Conservation (phyloP, 53 echinoderm and acorn worm genomes). For the Holothuria leucospilota region DNA sequence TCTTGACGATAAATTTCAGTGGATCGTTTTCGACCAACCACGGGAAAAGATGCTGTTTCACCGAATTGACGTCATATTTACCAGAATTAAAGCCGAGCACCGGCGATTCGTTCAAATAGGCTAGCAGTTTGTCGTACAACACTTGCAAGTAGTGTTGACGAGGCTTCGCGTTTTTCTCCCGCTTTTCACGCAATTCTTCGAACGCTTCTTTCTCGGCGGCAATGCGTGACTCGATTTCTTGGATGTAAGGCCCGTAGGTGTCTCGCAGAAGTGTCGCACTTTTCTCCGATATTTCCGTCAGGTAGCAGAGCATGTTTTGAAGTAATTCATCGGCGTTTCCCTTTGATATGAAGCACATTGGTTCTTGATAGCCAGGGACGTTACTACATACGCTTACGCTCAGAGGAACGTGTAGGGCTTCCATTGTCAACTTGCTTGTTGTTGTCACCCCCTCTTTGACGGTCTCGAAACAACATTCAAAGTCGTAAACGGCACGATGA, state of each 20-base stretch:
- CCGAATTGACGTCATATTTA: constrained; percentile 38
- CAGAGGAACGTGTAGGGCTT: constrained; percentile 2
- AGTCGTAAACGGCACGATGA: no score
- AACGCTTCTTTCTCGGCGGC: background rate
- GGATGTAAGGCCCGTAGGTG: background rate
- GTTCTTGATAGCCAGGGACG: constrained; percentile 37
- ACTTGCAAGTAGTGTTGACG: background rate
- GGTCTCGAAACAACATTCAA: no score
- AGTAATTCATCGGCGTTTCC: background rate
- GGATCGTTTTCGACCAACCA: background rate
- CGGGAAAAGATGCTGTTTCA: background rate
- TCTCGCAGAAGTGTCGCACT: background rate
- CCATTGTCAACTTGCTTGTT: no score
- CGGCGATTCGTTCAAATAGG: constrained; percentile 21
- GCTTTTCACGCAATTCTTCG: background rate
- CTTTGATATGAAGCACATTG: background rate
- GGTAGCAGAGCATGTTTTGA: background rate
- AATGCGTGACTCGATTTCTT: background rate
- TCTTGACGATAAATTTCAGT: constrained; percentile 17
- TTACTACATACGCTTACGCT: background rate
- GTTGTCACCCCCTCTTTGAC: no score
- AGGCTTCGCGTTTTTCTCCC: background rate
- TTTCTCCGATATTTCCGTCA: background rate
- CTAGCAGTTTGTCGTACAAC: no score
- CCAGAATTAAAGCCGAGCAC: constrained; percentile 50